A percentile compares a stretch with the other conserved stretches of the same genome.
phyloP scores from a whole-genome alignment of 2,888 invertebrate species.

The Oscheius onirici region DNA sequence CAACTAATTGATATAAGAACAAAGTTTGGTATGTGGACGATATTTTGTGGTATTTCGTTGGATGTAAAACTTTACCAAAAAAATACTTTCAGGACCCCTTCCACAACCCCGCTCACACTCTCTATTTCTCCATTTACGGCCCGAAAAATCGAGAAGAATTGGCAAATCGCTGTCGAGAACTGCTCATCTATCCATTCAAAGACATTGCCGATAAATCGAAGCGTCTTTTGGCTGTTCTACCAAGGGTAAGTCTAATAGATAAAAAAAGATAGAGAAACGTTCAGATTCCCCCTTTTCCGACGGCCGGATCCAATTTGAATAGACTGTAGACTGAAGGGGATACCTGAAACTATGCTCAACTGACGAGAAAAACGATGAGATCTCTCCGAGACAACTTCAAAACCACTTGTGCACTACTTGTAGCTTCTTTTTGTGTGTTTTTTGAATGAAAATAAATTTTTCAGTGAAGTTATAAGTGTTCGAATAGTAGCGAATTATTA shows the following conservation, averaged over 20 bases:
- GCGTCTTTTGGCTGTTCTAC: conserved; percentile 55
- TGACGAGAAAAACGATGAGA: too few relatives aligned
- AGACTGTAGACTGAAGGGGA: background rate
- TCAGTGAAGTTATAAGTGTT: too few relatives aligned
- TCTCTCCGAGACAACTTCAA: too few relatives aligned
- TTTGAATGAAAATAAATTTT: too few relatives aligned
- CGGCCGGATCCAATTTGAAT: conserved; percentile 21
- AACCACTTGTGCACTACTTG: too few relatives aligned
- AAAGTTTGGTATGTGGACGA: too few relatives aligned
- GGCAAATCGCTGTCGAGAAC: conserved; percentile 40
- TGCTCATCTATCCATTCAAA: conserved; percentile 45
- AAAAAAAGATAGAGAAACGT: background rate
- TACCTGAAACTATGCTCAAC: too few relatives aligned
- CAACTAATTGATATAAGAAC: too few relatives aligned
- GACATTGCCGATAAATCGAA: conserved; percentile 57
- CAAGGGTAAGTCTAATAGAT: conserved; percentile 36
- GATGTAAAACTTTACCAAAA: too few relatives aligned
- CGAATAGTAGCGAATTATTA: too few relatives aligned
- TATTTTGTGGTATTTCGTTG: too few relatives aligned
- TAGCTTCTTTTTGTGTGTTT: too few relatives aligned
- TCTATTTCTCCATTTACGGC: conserved; percentile 62
- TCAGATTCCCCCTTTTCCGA: conserved; percentile 50
- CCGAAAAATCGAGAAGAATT: conserved; percentile 51
- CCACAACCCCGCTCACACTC: conserved; percentile 63
- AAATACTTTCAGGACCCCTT: conserved; percentile 59